These are phyloP conservation scores for Anser brachyrhynchus DNA, from an alignment of 2,113 vertebrate species.

Conservation along the genomic window DNA sequence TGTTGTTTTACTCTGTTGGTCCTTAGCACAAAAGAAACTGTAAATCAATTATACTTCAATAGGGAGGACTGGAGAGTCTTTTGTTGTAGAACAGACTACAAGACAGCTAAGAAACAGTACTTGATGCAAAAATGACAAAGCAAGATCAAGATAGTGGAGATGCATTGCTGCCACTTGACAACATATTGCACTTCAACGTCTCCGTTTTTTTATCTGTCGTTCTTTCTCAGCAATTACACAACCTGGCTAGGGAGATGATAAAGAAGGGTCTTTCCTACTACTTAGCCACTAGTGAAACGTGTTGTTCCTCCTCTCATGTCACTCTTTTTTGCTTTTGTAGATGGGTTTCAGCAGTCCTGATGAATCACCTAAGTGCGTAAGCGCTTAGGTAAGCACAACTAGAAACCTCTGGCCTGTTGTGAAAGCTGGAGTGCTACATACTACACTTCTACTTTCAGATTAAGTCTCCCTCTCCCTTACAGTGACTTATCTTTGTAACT, in stretches of 20 bases:
- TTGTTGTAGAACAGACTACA: neutral
- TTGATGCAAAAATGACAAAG: constrained; percentile 2
- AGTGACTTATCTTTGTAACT: neutral
- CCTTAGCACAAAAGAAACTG: neutral
- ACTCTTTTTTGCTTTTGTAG: neutral
- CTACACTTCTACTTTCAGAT: neutral
- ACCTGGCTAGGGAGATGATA: neutral
- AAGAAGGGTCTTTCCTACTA: neutral
- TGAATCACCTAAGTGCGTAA: neutral
- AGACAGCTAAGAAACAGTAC: neutral
- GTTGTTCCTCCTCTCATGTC: neutral
- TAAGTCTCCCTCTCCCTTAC: neutral
- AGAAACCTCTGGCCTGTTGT: neutral
- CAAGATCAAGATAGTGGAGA: neutral
- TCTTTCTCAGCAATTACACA: neutral
- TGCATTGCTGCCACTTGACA: neutral
- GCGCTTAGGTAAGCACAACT: neutral
- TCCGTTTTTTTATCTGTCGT: neutral
- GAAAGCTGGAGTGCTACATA: neutral
- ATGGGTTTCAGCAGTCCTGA: neutral
- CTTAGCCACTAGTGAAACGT: neutral
- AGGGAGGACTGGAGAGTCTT: neutral
- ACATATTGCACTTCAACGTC: neutral
- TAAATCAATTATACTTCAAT: neutral
- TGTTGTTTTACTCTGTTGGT: neutral